Conservation (phyloP, 2,113 vertebrate species). For the Macaca nemestrina region DNA sequence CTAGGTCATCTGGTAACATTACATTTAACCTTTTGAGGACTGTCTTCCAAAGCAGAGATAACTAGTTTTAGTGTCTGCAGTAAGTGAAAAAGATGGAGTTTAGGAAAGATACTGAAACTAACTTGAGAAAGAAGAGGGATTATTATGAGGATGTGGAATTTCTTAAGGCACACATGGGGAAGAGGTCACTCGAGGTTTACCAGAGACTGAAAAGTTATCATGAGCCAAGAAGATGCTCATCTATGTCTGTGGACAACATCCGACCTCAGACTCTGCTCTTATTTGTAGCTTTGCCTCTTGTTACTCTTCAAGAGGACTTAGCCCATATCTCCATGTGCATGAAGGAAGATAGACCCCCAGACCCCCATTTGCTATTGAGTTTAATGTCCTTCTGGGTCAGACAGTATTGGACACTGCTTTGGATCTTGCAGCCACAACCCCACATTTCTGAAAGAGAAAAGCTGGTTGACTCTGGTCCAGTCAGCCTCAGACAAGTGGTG, state of each 20-base stretch:
- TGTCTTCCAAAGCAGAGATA: not conserved
- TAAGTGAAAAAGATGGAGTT: not conserved
- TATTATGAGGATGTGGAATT: not conserved
- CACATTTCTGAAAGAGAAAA: not conserved
- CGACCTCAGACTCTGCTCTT: not conserved
- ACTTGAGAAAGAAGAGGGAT: not conserved
- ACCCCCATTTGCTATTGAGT: not conserved
- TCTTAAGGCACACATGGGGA: not conserved
- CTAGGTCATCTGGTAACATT: not conserved
- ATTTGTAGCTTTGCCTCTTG: not conserved
- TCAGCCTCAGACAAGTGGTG: not conserved
- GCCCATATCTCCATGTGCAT: not conserved
- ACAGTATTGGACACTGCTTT: too few species aligned
- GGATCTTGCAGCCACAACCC: not conserved
- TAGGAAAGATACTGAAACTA: not conserved
- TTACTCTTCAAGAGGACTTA: not conserved
- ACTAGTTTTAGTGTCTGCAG: not conserved
- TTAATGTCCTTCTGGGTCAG: not conserved
- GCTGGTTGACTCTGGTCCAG: not conserved
- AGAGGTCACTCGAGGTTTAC: not conserved
- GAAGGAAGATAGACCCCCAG: too few species aligned
- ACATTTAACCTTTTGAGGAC: not conserved
- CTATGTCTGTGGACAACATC: not conserved
- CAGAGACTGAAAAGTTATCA: not conserved
- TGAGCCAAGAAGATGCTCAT: not conserved